Conservation (phyloP, 2,888 invertebrate genomes). For the Noctua pronuba region DNA sequence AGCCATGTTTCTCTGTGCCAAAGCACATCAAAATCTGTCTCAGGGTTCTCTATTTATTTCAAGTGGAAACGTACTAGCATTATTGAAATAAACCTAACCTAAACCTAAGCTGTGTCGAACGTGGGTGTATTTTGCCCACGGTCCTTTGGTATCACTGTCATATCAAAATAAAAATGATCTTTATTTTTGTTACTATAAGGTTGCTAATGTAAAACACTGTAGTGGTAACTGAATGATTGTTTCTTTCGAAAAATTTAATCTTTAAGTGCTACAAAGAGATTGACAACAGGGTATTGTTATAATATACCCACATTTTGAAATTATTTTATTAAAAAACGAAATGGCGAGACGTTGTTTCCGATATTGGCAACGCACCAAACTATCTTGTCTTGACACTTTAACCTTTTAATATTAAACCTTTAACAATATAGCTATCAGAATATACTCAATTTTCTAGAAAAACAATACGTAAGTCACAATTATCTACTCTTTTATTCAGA, state of each 20-base stretch:
- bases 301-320: no score
- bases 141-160: background rate
- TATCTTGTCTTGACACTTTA: background rate
- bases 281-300: background rate
- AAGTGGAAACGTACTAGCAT: no score
- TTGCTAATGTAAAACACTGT: no score
- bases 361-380: background rate
- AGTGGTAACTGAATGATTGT: no score
- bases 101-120: no score
- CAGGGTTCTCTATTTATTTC: no score
- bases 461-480: background rate
- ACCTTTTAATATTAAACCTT: background rate
- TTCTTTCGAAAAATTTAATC: no score
- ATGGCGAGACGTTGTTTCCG: background rate
- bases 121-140: no score
- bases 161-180: background rate
- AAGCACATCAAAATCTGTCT: no score
- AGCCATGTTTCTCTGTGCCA: no score
- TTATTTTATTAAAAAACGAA: background rate
- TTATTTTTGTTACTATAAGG: background rate
- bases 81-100: no score
- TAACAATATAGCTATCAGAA: background rate
- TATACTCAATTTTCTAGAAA: background rate
- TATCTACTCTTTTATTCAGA: background rate
- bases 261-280: no score